Evolutionary conservation across 2,113 vertebrate genomes (phyloP), one percentile per base, ranked within the genome.

Genomic region (Morphnarchus princeps): DNA sequence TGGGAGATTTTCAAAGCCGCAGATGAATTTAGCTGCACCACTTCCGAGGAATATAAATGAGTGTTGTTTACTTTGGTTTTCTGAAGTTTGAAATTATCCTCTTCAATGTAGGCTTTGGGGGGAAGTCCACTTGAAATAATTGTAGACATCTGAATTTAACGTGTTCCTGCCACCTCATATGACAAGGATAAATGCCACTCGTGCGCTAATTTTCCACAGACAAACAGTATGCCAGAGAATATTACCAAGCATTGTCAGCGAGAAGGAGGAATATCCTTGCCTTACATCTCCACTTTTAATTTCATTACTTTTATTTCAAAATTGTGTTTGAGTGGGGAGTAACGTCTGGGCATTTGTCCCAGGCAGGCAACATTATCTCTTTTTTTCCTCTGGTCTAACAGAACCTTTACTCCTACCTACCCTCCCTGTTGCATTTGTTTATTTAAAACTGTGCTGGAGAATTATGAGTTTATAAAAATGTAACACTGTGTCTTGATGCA

Each of bases 241-340:
- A 22, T 40, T 92, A 63, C 91, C 89, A 95, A 91, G 32, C 55
- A 32, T 5, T 77, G 67, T 67, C 82, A 85, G 50, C 2, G 16
- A 81, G 87, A 65, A 88, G 69, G 34, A 77, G 81, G 70, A 94
- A 89, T 10, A 95, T n/a, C 69, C 21, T 89, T 82, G 40, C 47
- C 52, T 85, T 69, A 50, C 0, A 5, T 28, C 17, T 81, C 57
- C 26, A 42, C 67, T 94, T 81, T 36, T 63, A 57, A 47, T 70
- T 91, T 81, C n/a, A n/a, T 38, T 73, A 26, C 11, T 81, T 88
- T 57, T 57, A 80, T 91, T 98, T 95, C 90, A 73, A 94, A 90
- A 47, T 62, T 78, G 59, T 90, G 85, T 95, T 91, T 34, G 38
- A 97, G 42, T 43, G 50, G 67, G 81, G n/a, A 94, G 63, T 71